Evolutionary conservation across 2,797 vertebrate species (phyloP).

Genomic region (Echeneis naucrates): DNA sequence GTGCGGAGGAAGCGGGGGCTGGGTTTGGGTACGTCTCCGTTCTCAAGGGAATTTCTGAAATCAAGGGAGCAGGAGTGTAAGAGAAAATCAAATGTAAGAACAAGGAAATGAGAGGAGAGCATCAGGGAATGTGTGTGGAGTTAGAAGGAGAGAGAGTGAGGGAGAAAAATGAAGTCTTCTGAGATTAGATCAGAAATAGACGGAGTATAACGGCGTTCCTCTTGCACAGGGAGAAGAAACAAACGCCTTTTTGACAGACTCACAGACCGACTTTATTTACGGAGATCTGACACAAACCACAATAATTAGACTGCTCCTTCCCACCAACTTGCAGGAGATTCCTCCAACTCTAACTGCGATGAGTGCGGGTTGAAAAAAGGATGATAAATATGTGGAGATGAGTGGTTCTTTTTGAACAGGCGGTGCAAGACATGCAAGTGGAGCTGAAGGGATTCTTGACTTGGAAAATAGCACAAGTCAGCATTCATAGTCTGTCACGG

Average conservation of each 20-base stretch:
- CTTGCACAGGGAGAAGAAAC: slow-evolving; percentile 58
- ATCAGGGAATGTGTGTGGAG: slow-evolving; percentile 38
- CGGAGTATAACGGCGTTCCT: slow-evolving; percentile 46
- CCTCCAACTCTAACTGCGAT: slow-evolving; percentile 41
- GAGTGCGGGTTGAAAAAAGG: slow-evolving; percentile 46
- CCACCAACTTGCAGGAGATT: slow-evolving; percentile 59
- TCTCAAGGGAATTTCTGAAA: slow-evolving; percentile 62
- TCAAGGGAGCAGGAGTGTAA: slow-evolving; percentile 55
- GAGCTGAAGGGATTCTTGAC: slow-evolving; percentile 57
- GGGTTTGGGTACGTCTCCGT: slow-evolving; percentile 56
- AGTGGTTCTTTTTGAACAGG: slow-evolving; percentile 61
- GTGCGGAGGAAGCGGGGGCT: slow-evolving; percentile 42
- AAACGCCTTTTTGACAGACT: slow-evolving; percentile 49
- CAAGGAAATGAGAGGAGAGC: slow-evolving; percentile 38
- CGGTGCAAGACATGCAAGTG: slow-evolving; percentile 55
- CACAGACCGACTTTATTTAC: slow-evolving; percentile 71
- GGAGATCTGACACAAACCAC: slow-evolving; percentile 63
- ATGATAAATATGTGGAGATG: slow-evolving; percentile 64
- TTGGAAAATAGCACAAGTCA: slow-evolving; percentile 56
- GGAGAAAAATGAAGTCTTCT: slow-evolving; percentile 50
- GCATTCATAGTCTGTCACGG: slow-evolving; percentile 54
- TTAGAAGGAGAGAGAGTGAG: slow-evolving; percentile 7
- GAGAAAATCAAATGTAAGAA: slow-evolving; percentile 64
- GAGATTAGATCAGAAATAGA: slow-evolving; percentile 74
- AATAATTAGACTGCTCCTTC: slow-evolving; percentile 71